Evolutionary conservation across 2,888 invertebrate species (phyloP).

Genomic region (Frankliniella fusca): DNA sequence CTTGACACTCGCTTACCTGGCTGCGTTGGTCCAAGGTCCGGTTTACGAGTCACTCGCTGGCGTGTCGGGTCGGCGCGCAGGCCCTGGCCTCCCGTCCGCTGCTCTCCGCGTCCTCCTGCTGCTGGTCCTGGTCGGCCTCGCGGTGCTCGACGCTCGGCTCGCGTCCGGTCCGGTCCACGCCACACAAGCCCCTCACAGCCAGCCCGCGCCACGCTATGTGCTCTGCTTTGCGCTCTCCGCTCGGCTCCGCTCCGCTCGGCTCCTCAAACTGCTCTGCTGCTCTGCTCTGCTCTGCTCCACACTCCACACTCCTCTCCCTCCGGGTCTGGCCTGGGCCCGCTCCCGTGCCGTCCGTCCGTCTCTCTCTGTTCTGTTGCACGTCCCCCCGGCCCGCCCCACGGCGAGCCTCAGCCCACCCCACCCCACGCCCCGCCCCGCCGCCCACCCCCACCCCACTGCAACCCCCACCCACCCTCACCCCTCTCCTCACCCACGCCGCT

Average conservation of each 20-base stretch:
- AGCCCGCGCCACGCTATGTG: too few relatives aligned
- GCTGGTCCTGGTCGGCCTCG: too few relatives aligned
- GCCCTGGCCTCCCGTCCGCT: too few relatives aligned
- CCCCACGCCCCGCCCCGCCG: neutral
- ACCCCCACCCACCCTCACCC: neutral
- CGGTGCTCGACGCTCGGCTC: neutral
- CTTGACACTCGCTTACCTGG: neutral
- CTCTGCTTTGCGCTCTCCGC: neutral
- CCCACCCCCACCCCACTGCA: neutral
- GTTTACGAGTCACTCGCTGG: neutral
- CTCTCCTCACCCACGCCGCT: neutral
- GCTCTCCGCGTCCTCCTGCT: too few relatives aligned
- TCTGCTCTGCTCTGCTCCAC: neutral
- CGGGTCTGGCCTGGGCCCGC: neutral
- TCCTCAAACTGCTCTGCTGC: slow-evolving; percentile 1
- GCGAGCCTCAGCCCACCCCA: neutral
- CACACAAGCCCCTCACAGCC: too few relatives aligned
- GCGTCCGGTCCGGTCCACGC: neutral
- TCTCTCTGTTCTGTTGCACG: neutral
- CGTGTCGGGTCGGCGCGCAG: too few relatives aligned
- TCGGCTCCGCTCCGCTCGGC: neutral
- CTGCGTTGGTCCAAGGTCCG: neutral
- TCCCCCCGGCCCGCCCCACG: neutral
- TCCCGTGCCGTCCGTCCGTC: neutral
- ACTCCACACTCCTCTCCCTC: too few relatives aligned